Conservation (phyloP, 2,113 vertebrate species). For the Proteles cristata region DNA sequence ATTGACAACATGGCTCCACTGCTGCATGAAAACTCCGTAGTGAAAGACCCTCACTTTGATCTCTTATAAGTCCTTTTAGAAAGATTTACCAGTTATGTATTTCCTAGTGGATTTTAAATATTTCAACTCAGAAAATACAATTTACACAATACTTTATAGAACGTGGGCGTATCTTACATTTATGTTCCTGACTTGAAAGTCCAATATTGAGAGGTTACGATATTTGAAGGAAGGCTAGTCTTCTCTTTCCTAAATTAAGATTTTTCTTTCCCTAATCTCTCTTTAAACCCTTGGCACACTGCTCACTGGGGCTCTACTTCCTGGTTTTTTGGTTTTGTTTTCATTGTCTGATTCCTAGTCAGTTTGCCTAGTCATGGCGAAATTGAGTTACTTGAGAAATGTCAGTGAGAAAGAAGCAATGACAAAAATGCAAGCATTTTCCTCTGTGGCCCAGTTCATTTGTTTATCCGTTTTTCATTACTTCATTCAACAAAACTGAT, state of each 20-base stretch:
- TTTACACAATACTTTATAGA: not conserved
- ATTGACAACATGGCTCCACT: not conserved
- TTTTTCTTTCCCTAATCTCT: not conserved
- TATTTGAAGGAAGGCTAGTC: not conserved
- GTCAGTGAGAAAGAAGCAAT: not conserved
- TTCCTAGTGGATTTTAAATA: constrained; percentile 34
- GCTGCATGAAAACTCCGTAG: not conserved
- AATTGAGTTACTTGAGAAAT: not conserved
- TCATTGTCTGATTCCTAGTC: not conserved
- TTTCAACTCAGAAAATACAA: constrained; percentile 39
- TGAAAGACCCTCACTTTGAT: not conserved
- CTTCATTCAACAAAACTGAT: not conserved
- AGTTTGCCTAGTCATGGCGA: not conserved
- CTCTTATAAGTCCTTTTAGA: not conserved
- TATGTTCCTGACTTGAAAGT: not conserved
- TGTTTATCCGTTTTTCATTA: not conserved
- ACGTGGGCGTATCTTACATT: not conserved
- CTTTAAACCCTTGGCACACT: not conserved
- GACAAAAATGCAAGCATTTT: not conserved
- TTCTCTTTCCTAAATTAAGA: constrained; percentile 28
- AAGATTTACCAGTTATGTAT: not conserved
- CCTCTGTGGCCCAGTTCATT: not conserved
- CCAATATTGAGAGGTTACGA: not conserved
- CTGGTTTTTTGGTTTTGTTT: not conserved
- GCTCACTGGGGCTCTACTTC: not conserved